These are phyloP conservation scores for Trachelus tabidus DNA, from an alignment of 2,888 invertebrate species.

Conservation along the genomic window DNA sequence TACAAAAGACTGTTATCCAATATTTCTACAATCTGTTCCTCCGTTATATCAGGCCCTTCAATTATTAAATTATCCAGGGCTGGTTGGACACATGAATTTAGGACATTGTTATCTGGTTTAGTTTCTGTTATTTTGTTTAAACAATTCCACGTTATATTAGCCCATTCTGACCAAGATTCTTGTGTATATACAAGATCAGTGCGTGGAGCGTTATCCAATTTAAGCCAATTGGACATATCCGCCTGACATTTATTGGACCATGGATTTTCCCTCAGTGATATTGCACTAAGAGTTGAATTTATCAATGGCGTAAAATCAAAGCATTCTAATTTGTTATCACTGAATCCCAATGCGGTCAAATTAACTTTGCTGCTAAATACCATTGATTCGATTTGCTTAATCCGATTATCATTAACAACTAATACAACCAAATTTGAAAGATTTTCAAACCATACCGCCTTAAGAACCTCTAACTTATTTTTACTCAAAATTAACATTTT, in stretches of 20 bases:
- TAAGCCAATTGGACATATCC: neutral
- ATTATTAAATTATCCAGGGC: neutral
- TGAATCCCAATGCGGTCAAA: conserved; percentile 23
- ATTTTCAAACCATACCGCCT: conserved; percentile 30
- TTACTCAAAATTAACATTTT: conserved; percentile 22
- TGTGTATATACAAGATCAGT: neutral
- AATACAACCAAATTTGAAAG: conserved; percentile 24
- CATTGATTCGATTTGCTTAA: conserved; percentile 19
- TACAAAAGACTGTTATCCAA: neutral
- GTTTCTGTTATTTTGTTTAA: neutral
- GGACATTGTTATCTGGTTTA: neutral
- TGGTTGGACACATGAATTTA: neutral
- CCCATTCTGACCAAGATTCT: neutral
- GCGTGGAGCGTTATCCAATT: neutral
- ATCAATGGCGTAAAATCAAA: neutral
- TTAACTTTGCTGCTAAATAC: neutral
- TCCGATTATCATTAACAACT: conserved; percentile 21
- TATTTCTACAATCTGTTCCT: neutral
- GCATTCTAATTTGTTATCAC: conserved; percentile 24
- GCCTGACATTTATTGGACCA: neutral
- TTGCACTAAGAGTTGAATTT: neutral
- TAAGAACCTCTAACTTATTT: conserved; percentile 26
- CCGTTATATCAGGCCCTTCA: neutral
- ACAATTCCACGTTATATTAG: neutral
- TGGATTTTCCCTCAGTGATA: neutral